Evolutionary conservation across 2,113 vertebrate genomes (phyloP), one percentile per base, ranked within the genome.

Genomic region (Ictidomys tridecemlineatus): DNA sequence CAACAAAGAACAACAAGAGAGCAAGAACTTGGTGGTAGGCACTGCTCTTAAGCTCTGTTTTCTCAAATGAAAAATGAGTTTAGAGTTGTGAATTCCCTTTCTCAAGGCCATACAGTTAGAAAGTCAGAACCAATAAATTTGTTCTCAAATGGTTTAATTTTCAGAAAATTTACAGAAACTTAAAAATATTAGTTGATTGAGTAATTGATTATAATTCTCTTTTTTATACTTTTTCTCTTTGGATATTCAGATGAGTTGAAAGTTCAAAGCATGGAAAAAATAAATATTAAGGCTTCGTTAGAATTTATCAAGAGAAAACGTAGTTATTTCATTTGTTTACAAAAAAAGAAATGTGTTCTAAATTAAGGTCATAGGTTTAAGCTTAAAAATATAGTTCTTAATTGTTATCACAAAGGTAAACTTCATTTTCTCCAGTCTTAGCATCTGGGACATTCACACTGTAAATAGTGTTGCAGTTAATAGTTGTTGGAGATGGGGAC

Each of bases 231-330:
- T 80, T 90, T 93, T 45, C 32, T 89, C 24, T 77, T 87, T 48
- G 45, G 39, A 34, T 20, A 74, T 85, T 80, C 51, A 93, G 34
- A 89, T 32, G 20, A 42, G 78, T 79, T 95, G 63, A 37, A 96
- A 96, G 84, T 93, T 96, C 28, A 89, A 37, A 74, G 48, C 51
- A 37, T 83, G 26, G 34, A 90, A 95, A 37, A 95, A 96, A 48
- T 72, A 65, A 69, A 80, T 84, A 80, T 37, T 42, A 67, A 84
- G 76, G 12, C 14, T 87, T 56, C 51, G 61, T 67, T 94, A 74
- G 30, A 53, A 28, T 10, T 88, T 92, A 94, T 13, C 30, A 93
- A 82, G 72, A 83, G 79, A 90, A 37, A 95, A 34, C 22, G 0
- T 79, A 79, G 13, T 39, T 93, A 16, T 89, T 85, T 78, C 24